A percentile compares a stretch with the other conserved stretches of the same genome.
These are phyloP conservation scores for Sitta carolinensis DNA, from an alignment of 2,797 vertebrate species.

Conservation along the genomic window DNA sequence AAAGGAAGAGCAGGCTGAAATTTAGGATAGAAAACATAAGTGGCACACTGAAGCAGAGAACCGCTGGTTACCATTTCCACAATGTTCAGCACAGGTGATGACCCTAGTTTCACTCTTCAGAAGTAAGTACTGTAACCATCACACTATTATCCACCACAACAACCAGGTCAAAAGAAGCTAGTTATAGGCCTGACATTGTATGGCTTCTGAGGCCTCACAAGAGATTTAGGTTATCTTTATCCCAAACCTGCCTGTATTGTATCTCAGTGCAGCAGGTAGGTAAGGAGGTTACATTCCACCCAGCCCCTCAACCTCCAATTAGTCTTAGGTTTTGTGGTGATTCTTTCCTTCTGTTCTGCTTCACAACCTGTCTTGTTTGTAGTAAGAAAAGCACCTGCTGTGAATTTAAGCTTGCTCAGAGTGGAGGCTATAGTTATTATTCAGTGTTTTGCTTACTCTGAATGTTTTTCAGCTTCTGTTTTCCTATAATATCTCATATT, in stretches of 20 bases:
- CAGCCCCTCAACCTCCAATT: neutral
- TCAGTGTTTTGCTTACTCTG: neutral
- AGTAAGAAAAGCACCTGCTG: neutral
- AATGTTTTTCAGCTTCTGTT: neutral
- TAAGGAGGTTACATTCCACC: neutral
- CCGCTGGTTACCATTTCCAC: neutral
- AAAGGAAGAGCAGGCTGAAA: neutral
- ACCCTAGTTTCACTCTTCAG: neutral
- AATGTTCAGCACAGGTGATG: neutral
- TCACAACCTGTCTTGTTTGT: neutral
- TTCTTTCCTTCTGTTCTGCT: neutral
- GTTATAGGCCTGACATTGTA: neutral
- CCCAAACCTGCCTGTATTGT: neutral
- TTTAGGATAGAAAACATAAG: neutral
- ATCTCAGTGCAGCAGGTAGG: neutral
- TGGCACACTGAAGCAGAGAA: neutral
- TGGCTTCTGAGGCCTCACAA: neutral
- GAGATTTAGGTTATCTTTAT: neutral
- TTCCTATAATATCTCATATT: neutral
- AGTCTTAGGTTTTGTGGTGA: neutral
- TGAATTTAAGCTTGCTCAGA: neutral
- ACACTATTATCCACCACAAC: neutral
- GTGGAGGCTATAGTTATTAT: neutral
- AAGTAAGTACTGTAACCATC: neutral
- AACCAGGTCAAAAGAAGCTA: neutral